phyloP scores from a whole-genome alignment of 1,140 invertebrate species.

The Drosophila ficusphila region DNA sequence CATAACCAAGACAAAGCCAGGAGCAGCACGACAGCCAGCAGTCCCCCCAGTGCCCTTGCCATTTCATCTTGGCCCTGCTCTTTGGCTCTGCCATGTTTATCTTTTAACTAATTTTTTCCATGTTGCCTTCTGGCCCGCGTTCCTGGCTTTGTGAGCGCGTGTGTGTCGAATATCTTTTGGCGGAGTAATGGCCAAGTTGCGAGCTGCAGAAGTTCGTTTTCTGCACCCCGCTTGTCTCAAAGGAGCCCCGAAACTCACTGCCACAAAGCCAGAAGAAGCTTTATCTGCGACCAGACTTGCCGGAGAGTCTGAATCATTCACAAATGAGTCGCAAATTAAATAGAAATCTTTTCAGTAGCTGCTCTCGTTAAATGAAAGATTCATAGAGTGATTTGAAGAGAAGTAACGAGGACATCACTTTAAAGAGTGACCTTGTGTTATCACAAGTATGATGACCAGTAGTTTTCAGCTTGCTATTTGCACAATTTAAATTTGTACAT shows the following conservation, averaged over 20 bases:
- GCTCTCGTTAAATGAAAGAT: not conserved
- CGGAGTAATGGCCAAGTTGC: slow-evolving; percentile 72
- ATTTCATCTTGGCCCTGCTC: slow-evolving; percentile 22
- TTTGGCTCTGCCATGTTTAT: slow-evolving; percentile 75
- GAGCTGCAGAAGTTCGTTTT: slow-evolving; percentile 59
- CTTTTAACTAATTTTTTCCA: slow-evolving; percentile 82
- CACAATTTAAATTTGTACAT: not conserved
- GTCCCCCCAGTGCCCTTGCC: slow-evolving; percentile 2
- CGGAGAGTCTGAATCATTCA: slow-evolving; percentile 49
- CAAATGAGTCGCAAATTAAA: slow-evolving; percentile 20
- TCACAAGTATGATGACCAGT: not conserved
- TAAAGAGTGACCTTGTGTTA: too few species aligned
- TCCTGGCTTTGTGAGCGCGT: slow-evolving; percentile 64
- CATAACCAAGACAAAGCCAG: slow-evolving; percentile 79
- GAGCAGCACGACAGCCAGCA: slow-evolving; percentile 55
- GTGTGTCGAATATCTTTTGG: slow-evolving; percentile 69
- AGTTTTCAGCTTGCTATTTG: not conserved
- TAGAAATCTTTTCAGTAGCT: not conserved
- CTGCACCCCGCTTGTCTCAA: slow-evolving; percentile 19
- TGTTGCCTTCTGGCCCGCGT: slow-evolving; percentile 63
- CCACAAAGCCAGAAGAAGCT: slow-evolving; percentile 28
- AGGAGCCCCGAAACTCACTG: slow-evolving; percentile 27
- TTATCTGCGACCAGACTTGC: slow-evolving; percentile 33
- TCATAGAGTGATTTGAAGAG: not conserved
- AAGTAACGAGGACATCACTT: too few species aligned